Conservation (phyloP, 2,888 invertebrate species). For the Thereva unica region DNA sequence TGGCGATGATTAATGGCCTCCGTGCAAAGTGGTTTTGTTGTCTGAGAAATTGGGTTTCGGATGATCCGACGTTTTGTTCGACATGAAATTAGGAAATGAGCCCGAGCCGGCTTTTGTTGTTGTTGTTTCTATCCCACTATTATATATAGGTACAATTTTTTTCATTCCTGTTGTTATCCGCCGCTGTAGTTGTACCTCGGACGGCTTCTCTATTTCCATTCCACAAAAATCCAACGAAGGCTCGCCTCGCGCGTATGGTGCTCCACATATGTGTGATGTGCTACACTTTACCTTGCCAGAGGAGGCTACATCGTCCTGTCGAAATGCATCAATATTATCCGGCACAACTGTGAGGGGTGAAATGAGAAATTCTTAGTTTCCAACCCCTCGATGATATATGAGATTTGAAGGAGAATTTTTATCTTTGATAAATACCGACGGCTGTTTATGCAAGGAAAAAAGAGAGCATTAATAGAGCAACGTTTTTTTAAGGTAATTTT, state of each 20-base stretch:
- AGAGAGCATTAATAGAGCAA: too few species aligned
- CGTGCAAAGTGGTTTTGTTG: conserved; percentile 34
- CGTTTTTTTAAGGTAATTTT: too few species aligned
- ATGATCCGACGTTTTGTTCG: conserved; percentile 34
- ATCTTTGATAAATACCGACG: conserved; percentile 24
- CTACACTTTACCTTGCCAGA: conserved; percentile 24
- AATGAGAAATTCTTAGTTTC: conserved; percentile 24
- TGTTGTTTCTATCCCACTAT: conserved; percentile 21
- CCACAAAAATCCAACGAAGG: not conserved
- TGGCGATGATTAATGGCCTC: conserved; percentile 33
- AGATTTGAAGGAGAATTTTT: conserved; percentile 17
- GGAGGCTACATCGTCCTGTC: conserved; percentile 11
- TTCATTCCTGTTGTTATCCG: conserved; percentile 4
- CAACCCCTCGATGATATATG: conserved; percentile 32
- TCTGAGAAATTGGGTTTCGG: conserved; percentile 34
- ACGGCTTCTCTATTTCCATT: not conserved
- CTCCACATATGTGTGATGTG: conserved; percentile 30
- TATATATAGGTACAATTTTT: conserved; percentile 7
- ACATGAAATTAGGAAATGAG: conserved; percentile 34
- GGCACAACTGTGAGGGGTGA: conserved; percentile 13
- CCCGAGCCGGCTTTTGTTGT: conserved; percentile 28
- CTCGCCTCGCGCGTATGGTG: conserved; percentile 17
- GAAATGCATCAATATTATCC: too few species aligned
- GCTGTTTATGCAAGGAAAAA: not conserved
- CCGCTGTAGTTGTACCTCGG: conserved; percentile 4